A percentile compares a stretch with the other conserved stretches of the same genome.
phyloP scores from a whole-genome alignment of 2,888 invertebrate species.

The Cenopis cana region DNA sequence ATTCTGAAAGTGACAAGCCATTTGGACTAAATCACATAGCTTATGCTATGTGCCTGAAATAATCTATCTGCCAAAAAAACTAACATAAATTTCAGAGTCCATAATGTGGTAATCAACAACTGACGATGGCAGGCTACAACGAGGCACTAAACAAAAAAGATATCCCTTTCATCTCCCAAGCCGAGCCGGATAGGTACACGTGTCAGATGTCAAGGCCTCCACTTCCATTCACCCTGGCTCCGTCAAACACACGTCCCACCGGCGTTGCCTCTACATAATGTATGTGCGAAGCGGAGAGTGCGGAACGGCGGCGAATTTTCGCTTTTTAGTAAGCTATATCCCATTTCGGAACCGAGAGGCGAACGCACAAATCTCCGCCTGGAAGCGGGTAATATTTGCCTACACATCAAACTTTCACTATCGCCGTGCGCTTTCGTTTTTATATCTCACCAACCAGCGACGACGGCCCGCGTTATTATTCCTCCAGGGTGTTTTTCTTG shows the following conservation, averaged over 20 bases:
- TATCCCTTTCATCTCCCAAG: constrained; percentile 61
- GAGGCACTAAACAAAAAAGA: constrained; percentile 53
- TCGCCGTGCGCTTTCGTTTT: constrained; percentile 82
- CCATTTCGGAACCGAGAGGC: constrained; percentile 72
- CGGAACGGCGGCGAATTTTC: constrained; percentile 60
- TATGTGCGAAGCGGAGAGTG: constrained; percentile 61
- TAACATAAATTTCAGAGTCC: neutral
- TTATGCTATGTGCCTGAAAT: neutral
- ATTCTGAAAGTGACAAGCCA: too few species aligned
- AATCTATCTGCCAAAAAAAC: neutral
- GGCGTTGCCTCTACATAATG: constrained; percentile 70
- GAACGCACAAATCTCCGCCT: constrained; percentile 81
- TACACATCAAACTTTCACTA: constrained; percentile 86
- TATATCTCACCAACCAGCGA: constrained; percentile 69
- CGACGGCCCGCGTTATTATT: constrained; percentile 74
- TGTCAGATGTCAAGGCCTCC: constrained; percentile 70
- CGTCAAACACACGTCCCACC: constrained; percentile 68
- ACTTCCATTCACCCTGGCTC: constrained; percentile 75
- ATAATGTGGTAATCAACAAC: constrained; percentile 7
- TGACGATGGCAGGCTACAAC: constrained; percentile 41
- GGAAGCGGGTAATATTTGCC: constrained; percentile 82
- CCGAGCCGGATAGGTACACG: constrained; percentile 66
- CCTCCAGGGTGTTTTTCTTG: constrained; percentile 53
- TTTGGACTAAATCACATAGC: neutral
- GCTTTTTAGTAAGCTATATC: constrained; percentile 67